A percentile compares a stretch with the other conserved stretches of the same genome.
phyloP scores from a whole-genome alignment of 2,113 vertebrate genomes.

The Petrocephalus zakoni region DNA sequence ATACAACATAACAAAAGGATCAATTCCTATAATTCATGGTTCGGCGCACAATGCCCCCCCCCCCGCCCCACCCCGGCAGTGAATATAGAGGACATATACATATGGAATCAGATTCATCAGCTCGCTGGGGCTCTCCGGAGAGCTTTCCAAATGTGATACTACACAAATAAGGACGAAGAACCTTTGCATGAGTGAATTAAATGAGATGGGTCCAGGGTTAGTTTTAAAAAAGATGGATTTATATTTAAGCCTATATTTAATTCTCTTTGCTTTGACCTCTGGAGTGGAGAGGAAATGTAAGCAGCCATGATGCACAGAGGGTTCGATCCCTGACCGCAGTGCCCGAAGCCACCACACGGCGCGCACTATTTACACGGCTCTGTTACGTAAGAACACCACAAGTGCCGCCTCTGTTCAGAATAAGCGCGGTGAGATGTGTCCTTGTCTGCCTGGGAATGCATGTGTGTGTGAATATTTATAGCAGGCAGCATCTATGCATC shows the following conservation, averaged over 20 bases:
- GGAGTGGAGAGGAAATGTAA: slow-evolving; percentile 45
- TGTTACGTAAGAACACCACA: slow-evolving; percentile 45
- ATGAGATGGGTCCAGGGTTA: slow-evolving; percentile 64
- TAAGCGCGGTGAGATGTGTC: slow-evolving; percentile 44
- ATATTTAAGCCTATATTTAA: slow-evolving; percentile 53
- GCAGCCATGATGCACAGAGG: slow-evolving; percentile 32
- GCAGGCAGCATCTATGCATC: slow-evolving; percentile 37
- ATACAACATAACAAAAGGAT: slow-evolving; percentile 75
- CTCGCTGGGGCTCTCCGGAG: slow-evolving; percentile 63
- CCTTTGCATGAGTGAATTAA: slow-evolving; percentile 70
- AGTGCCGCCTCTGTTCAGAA: slow-evolving; percentile 44
- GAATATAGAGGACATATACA: slow-evolving; percentile 76
- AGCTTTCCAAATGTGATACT: slow-evolving; percentile 72
- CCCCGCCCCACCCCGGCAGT: slow-evolving; percentile 42
- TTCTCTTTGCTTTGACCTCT: slow-evolving; percentile 73
- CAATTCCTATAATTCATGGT: slow-evolving; percentile 71
- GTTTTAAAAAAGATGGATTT: slow-evolving; percentile 63
- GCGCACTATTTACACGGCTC: slow-evolving; percentile 40
- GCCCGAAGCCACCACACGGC: slow-evolving; percentile 5
- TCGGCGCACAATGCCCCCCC: slow-evolving; percentile 63
- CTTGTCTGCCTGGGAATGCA: slow-evolving; percentile 45
- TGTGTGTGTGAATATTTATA: slow-evolving; percentile 55
- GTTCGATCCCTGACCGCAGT: neutral
- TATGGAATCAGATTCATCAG: slow-evolving; percentile 78
- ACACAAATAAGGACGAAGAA: slow-evolving; percentile 69